Conservation (phyloP, 2,113 vertebrate species). For the Thinocorus orbignyianus region DNA sequence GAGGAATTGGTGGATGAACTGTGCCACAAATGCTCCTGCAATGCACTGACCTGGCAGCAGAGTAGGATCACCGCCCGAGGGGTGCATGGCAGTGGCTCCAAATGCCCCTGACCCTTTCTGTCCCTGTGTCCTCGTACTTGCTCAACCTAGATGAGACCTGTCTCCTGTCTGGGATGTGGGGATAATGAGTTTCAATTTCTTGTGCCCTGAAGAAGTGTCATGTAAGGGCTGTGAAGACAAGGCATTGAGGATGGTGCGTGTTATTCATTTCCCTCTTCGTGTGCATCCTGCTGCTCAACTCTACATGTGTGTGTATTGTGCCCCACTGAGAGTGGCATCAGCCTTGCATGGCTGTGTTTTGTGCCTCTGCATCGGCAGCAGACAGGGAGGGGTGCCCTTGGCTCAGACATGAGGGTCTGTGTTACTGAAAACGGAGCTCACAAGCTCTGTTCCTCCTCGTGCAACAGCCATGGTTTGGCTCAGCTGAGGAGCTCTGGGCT, state of each 20-base stretch:
- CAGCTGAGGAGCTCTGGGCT: neutral
- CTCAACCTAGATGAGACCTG: neutral
- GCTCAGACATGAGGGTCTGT: neutral
- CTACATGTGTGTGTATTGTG: accelerated
- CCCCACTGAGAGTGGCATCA: neutral
- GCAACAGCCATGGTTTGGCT: accelerated
- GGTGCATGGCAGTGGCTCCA: too few relatives aligned
- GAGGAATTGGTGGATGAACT: neutral
- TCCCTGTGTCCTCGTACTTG: neutral
- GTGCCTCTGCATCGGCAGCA: neutral
- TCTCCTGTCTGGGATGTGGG: neutral
- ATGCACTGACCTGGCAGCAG: neutral
- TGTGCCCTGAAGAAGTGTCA: neutral
- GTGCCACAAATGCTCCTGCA: accelerated
- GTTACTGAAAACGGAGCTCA: neutral
- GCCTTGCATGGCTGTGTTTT: neutral
- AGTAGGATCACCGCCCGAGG: neutral
- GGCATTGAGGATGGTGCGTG: neutral
- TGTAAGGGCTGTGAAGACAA: neutral
- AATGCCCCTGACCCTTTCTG: neutral
- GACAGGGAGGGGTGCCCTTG: too few relatives aligned
- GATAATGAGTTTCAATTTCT: neutral
- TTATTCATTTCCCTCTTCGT: neutral
- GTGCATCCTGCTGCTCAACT: neutral
- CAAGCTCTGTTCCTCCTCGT: neutral